A percentile compares a stretch with the other conserved stretches of the same genome.
Conservation (phyloP, 2,888 invertebrate genomes). For the Drosophila fungiperda region DNA sequence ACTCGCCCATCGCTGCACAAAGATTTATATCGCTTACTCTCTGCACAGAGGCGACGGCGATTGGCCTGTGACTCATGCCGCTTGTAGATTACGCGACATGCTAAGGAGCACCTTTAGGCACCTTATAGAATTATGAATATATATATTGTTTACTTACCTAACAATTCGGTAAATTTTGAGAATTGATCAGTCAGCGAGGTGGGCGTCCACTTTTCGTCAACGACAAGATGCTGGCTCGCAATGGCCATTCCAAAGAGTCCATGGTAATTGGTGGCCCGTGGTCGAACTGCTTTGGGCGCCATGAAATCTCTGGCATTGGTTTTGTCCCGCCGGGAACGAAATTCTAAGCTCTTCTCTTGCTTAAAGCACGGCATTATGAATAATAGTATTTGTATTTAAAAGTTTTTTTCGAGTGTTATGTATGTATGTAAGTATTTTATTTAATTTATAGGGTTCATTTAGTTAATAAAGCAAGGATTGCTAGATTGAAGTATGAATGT, state of each 20-base stretch:
- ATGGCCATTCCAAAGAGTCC: conserved; percentile 82
- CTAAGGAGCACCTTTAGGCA: conserved; percentile 39
- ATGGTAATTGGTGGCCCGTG: conserved; percentile 76
- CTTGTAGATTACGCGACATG: conserved; percentile 71
- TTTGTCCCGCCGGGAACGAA: conserved; percentile 42
- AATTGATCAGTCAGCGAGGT: conserved; percentile 77
- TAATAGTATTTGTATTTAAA: conserved; percentile 1
- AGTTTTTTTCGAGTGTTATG: conserved; percentile 7
- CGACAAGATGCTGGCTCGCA: conserved; percentile 81
- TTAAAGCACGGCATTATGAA: conserved; percentile 61
- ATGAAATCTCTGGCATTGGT: conserved; percentile 39
- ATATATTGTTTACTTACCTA: conserved; percentile 67
- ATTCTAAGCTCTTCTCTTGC: conserved; percentile 47
- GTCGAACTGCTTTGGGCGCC: conserved; percentile 79
- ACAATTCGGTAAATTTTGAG: conserved; percentile 75
- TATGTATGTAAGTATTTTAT: conserved; percentile 2
- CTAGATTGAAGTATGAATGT: not conserved
- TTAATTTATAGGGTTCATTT: not conserved
- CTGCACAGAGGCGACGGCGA: conserved; percentile 56
- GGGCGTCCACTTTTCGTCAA: conserved; percentile 82
- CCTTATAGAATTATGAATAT: not conserved
- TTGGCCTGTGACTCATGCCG: conserved; percentile 69
- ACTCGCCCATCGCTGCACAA: conserved; percentile 80
- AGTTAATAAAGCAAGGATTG: conserved; percentile 13
- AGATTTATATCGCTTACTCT: conserved; percentile 64